Evolutionary conservation across 1,140 invertebrate species (phyloP).

Genomic region (Drosophila grimshawi): DNA sequence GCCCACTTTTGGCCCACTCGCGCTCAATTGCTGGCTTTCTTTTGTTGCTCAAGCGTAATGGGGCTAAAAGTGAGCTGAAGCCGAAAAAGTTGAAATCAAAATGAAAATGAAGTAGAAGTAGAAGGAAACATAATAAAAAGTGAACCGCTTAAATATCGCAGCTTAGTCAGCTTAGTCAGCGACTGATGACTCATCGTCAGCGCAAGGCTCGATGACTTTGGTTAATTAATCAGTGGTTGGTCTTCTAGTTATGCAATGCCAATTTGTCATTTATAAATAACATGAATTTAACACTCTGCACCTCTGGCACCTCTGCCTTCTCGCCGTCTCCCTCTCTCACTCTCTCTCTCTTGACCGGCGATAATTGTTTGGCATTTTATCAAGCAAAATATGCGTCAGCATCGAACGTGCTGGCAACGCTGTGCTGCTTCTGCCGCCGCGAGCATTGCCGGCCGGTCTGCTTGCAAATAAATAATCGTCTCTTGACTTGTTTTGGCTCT

Average conservation of each 20-base stretch:
- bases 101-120: constrained; percentile 30
- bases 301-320: not conserved
- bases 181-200: constrained; percentile 46
- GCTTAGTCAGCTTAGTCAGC: constrained; percentile 48
- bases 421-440: constrained; percentile 5
- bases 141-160: constrained; percentile 39
- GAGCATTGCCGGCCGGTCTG: constrained; percentile 33
- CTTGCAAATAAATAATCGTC: not conserved
- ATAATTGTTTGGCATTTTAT: constrained; percentile 58
- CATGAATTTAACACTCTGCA: constrained; percentile 16
- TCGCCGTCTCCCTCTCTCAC: not conserved
- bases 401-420: constrained; percentile 36
- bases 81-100: constrained; percentile 61
- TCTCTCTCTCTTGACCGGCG: not conserved
- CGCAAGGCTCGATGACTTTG: constrained; percentile 19
- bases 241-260: constrained; percentile 48
- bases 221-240: constrained; percentile 39
- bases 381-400: constrained; percentile 37
- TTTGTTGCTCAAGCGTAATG: constrained; percentile 78
- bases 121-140: constrained; percentile 5
- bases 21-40: constrained; percentile 70
- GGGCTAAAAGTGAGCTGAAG: constrained; percentile 80
- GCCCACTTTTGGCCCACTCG: constrained; percentile 76
- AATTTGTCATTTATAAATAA: constrained; percentile 44
- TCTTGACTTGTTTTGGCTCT: constrained; percentile 19